Conservation (phyloP, 2,113 vertebrate species). For the Dinomys branickii region DNA sequence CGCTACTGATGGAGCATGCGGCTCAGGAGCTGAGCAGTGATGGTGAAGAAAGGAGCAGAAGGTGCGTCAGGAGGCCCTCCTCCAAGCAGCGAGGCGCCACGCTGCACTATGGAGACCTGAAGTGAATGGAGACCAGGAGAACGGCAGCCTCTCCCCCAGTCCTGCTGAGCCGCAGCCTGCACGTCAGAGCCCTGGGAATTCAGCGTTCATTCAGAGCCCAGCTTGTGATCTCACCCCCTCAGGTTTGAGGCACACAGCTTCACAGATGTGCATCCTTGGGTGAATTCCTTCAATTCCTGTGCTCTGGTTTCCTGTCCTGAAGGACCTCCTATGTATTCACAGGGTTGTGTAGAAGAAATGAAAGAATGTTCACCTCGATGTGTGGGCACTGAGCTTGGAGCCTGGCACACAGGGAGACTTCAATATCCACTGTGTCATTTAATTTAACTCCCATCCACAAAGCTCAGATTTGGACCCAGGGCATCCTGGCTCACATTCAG, state of each 20-base stretch:
- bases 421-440: neutral
- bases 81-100: rapidly evolving
- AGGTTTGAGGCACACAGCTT: neutral
- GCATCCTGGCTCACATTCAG: neutral
- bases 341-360: neutral
- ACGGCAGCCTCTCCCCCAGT: no score
- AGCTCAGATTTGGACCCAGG: neutral
- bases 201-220: neutral
- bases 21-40: no score
- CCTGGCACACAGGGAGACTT: neutral
- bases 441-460: neutral
- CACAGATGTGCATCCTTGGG: rapidly evolving
- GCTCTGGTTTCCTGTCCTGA: neutral
- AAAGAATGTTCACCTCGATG: rapidly evolving
- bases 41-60: neutral
- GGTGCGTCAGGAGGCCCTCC: neutral
- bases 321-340: neutral
- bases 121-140: neutral
- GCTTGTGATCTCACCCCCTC: neutral
- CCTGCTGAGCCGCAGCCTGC: neutral
- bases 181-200: neutral
- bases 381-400: neutral
- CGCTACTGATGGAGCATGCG: neutral
- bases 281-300: neutral
- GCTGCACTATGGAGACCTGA: neutral